A percentile compares a stretch with the other conserved stretches of the same genome.
phyloP scores from a whole-genome alignment of 1,140 invertebrate species.

The Dolichoris vasculosae region DNA sequence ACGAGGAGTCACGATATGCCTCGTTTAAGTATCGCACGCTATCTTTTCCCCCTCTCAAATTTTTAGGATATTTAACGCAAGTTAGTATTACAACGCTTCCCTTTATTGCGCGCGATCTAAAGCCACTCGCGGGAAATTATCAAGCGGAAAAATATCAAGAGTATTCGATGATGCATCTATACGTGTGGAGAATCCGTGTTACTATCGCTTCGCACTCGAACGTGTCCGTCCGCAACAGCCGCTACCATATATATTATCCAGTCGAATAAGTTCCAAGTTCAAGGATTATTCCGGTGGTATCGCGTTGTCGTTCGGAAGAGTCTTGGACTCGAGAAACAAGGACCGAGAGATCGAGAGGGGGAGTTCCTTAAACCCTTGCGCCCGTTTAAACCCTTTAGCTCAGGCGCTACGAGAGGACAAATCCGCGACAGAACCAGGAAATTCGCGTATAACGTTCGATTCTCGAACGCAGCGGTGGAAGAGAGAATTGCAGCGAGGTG shows the following conservation, averaged over 20 bases:
- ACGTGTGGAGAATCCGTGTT: not conserved
- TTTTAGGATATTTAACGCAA: too few relatives aligned
- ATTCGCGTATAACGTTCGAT: conserved; percentile 64
- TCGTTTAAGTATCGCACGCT: too few relatives aligned
- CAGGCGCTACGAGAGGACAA: conserved; percentile 37
- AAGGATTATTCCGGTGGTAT: conserved; percentile 41
- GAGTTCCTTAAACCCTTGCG: conserved; percentile 37
- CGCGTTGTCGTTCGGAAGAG: not conserved
- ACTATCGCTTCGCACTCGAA: conserved; percentile 39
- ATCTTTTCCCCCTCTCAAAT: too few relatives aligned
- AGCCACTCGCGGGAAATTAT: not conserved
- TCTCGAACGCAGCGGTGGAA: conserved; percentile 51
- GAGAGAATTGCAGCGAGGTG: not conserved
- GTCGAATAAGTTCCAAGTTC: conserved; percentile 49
- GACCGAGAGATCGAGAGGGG: not conserved
- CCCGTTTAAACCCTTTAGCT: conserved; percentile 56
- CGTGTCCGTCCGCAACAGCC: conserved; percentile 37
- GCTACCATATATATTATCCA: conserved; percentile 49
- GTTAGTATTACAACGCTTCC: too few relatives aligned
- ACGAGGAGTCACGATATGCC: too few relatives aligned
- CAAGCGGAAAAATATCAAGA: not conserved
- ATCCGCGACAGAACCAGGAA: conserved; percentile 51
- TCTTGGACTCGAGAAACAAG: not conserved
- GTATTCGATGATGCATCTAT: not conserved
- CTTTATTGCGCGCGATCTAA: too few relatives aligned